Evolutionary conservation across 2,888 invertebrate genomes (phyloP), one percentile per base, ranked within the genome.

Genomic region (Spilosoma lubricipeda): DNA sequence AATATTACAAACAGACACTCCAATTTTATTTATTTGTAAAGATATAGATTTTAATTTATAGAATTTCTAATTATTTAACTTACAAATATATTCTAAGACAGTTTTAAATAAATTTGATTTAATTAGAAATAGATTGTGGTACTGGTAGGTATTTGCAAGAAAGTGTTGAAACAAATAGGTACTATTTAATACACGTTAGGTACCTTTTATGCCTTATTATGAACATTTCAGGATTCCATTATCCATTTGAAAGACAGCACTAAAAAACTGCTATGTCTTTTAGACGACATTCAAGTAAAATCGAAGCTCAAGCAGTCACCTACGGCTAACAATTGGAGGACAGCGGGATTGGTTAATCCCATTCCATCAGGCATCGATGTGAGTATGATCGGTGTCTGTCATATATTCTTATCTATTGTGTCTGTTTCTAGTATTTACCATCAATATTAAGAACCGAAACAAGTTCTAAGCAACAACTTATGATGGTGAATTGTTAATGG

Each of bases 281-380:
- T 94, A 42, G 93, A 94, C 77, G 90, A 92, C 72, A 90, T 94
- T 80, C 91, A 94, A 75, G 79, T 84, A 1, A 93, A 92, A 84
- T 91, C 90, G 23, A 85, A 83, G 76, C 76, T 87, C 30, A 90
- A 83, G 73, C 78, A 64, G 18, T 4, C 63, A 45, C 27, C 45
- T 27, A 42, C 30, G 2, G 13, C 8, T 20, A 70, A 63, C 11
- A 27, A 63, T 42, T 70, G 63, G 63, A 70, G 30, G 30, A 70
- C 42, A 63, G 27, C 23, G 45, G 42, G 27, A 30, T 63, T 30
- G 23, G 42, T 27, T 23, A 70, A 39, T 63, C 70, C 70, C 5
- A 70, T 70, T 30, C 63, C 70, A 63, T 27, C 63, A 42, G 27
- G 7, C n/a, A 23, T 70, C 30, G 63, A 70, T 23, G 69, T 63